These are phyloP conservation scores for Arrhamphus sclerolepis DNA, from an alignment of 2,797 vertebrate species.

Conservation along the genomic window DNA sequence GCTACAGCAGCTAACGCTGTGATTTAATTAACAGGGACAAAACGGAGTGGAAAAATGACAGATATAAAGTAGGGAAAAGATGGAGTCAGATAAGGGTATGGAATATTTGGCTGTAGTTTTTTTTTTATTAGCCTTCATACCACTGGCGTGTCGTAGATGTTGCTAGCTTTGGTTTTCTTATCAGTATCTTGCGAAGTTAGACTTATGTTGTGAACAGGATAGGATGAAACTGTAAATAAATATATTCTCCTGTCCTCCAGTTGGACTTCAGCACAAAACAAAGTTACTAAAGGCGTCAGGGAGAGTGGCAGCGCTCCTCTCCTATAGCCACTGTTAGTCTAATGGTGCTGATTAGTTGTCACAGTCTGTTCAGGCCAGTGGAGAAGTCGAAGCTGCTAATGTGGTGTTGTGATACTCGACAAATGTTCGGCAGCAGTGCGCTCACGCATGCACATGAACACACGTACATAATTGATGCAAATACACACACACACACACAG, in stretches of 20 bases:
- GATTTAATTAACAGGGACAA: conserved; percentile 70
- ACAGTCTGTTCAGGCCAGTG: conserved; percentile 57
- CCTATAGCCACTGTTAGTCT: conserved; percentile 16
- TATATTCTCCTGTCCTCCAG: too few species aligned
- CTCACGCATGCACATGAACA: conserved; percentile 34
- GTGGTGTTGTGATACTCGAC: conserved; percentile 70
- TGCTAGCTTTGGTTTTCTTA: too few species aligned
- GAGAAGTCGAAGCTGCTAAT: conserved; percentile 66
- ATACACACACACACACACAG: conserved; percentile 37
- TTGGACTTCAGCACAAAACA: too few species aligned
- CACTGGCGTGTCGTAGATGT: neutral
- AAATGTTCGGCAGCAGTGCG: conserved; percentile 56
- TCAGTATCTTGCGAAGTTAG: too few species aligned
- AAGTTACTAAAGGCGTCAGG: too few species aligned
- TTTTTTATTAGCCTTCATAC: neutral
- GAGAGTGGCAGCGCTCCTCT: too few species aligned
- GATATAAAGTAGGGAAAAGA: conserved; percentile 44
- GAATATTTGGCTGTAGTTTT: conserved; percentile 27
- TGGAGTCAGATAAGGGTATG: conserved; percentile 24
- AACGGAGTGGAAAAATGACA: conserved; percentile 36
- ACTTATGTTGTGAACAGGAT: too few species aligned
- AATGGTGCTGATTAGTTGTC: conserved; percentile 59
- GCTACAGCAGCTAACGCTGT: conserved; percentile 64
- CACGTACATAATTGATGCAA: conserved; percentile 40
- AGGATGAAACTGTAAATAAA: too few species aligned